Evolutionary conservation across 2,888 invertebrate species (phyloP), one percentile per base, ranked within the genome.

Genomic region (Temnothorax ravouxi): DNA sequence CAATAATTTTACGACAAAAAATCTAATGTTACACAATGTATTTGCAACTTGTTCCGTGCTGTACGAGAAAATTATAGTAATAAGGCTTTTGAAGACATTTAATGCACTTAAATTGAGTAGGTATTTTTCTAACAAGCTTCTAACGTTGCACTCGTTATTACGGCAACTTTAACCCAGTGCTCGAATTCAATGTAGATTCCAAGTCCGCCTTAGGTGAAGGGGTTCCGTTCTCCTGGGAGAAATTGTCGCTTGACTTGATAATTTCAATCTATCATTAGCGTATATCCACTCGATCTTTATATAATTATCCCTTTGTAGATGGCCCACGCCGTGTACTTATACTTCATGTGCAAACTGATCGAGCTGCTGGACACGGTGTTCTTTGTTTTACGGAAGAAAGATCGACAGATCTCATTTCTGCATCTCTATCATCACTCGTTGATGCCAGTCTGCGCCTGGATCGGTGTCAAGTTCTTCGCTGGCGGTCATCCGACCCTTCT

Each of bases 301-400:
- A 3, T 54, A 56, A 79, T 61, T 80, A 13, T 50, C 15, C 11
- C 9, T 0, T 21, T 61, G 38, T 86, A 95, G 95, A 95, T 95
- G 94, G 94, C 95, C 1, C 91, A 90, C 1, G 95, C 92, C 2
- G 95, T 95, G 1, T 95, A 95, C 94, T 74, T 94, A 96, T 98
- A 98, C 93, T 97, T 97, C 93, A 96, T 97, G 88, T 97, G 97
- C 25, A 98, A 98, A 95, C 95, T 98, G 72, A 95, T 97, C 1
- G 98, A 98, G 92, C 95, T 98, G 0, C 93, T 98, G 84, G 98
- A 98, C 92, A 98, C 98, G 0, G 96, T 98, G 34, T 99, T 99
- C 95, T 99, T 99, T 93, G 98, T 99, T 9, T 95, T 99, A 90
- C 96, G 99, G 71, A 99, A 99, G 95, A 99, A 99, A 95, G 97